These are phyloP conservation scores for Agrotis clavis DNA, from an alignment of 2,888 invertebrate species.

Conservation along the genomic window DNA sequence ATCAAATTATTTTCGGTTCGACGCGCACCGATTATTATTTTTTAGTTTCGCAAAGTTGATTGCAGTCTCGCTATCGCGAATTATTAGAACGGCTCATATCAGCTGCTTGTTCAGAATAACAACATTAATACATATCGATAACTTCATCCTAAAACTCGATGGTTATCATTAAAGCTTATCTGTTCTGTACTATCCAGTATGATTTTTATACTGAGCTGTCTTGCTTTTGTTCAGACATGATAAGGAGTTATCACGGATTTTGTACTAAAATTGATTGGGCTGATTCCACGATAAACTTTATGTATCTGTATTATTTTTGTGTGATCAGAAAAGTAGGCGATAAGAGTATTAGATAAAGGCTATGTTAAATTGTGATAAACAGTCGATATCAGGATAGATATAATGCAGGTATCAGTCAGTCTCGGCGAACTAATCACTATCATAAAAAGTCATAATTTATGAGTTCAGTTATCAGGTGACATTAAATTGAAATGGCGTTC, in stretches of 20 bases:
- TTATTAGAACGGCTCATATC: conserved; percentile 73
- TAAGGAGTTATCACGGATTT: conserved; percentile 81
- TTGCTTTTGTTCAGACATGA: conserved; percentile 77
- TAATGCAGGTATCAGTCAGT: conserved; percentile 66
- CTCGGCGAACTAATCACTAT: conserved; percentile 71
- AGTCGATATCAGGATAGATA: conserved; percentile 62
- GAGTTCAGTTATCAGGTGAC: conserved; percentile 63
- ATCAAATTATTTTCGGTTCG: conserved; percentile 77
- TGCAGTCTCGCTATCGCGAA: conserved; percentile 71
- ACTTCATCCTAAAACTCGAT: conserved; percentile 72
- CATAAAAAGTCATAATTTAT: conserved; percentile 69
- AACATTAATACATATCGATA: conserved; percentile 73
- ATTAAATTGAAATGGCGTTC: conserved; percentile 46
- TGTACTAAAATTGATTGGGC: conserved; percentile 83
- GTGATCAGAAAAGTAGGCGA: conserved; percentile 78
- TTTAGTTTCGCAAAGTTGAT: conserved; percentile 78
- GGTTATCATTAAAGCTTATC: conserved; percentile 73
- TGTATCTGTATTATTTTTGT: conserved; percentile 78
- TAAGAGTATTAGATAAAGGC: conserved; percentile 76
- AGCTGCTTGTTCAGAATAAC: conserved; percentile 75
- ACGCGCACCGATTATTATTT: conserved; percentile 74
- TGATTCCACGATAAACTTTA: conserved; percentile 76
- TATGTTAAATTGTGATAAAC: conserved; percentile 71
- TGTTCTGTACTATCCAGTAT: conserved; percentile 69
- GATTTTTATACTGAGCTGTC: conserved; percentile 78